Evolutionary conservation across 2,888 invertebrate species (phyloP).

Genomic region (Tiliacea citrago): DNA sequence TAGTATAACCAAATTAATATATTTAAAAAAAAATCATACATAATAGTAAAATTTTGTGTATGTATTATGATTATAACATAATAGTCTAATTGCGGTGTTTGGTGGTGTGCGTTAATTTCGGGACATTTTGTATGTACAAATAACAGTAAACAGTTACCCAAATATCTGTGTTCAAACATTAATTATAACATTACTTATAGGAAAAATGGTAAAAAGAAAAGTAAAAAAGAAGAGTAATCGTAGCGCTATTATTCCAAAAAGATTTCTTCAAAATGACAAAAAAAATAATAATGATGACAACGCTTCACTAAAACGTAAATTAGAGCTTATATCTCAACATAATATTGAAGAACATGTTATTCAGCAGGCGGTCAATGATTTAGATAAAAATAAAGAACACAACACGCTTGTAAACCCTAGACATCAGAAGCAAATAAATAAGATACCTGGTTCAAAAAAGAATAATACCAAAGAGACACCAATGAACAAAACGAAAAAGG

Average conservation of each 20-base stretch:
- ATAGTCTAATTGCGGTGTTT: not conserved
- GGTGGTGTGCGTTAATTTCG: not conserved
- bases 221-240: constrained; percentile 65
- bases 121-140: not conserved
- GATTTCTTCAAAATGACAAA: constrained; percentile 19
- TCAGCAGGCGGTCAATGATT: not conserved
- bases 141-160: not conserved
- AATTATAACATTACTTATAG: constrained; percentile 64
- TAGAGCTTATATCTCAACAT: not conserved
- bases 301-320: constrained; percentile 15
- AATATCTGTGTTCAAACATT: not conserved
- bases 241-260: constrained; percentile 14
- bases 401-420: not conserved
- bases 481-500: constrained; percentile 33
- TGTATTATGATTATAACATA: not conserved
- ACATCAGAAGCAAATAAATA: not conserved
- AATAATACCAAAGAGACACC: constrained; percentile 7
- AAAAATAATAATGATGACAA: constrained; percentile 11
- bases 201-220: constrained; percentile 79
- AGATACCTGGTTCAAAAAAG: constrained; percentile 5
- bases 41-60: not conserved
- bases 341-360: not conserved
- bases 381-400: not conserved
- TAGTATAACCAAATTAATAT: too few species aligned
- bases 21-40: too few species aligned